phyloP scores from a whole-genome alignment of 2,797 vertebrate species.

The Chelon labrosus region DNA sequence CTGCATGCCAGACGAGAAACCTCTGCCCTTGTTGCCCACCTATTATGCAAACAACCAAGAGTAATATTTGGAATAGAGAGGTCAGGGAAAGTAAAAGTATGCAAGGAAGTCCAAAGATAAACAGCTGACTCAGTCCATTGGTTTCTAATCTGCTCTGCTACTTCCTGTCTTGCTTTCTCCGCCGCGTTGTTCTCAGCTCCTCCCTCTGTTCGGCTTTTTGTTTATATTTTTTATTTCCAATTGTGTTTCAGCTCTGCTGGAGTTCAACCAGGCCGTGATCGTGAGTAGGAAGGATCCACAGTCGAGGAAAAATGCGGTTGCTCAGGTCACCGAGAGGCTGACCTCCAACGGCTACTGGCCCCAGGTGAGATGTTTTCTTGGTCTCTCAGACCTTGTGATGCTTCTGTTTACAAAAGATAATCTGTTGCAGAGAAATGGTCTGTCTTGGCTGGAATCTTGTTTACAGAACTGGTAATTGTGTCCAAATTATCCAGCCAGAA shows the following conservation, averaged over 20 bases:
- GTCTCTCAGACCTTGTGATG: too few species aligned
- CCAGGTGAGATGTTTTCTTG: slow-evolving; percentile 81
- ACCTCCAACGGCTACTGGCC: slow-evolving; percentile 90
- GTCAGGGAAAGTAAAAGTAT: slow-evolving; percentile 22
- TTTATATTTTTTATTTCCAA: not conserved
- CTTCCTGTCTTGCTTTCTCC: slow-evolving; percentile 22
- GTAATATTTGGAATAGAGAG: not conserved
- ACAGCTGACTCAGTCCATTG: slow-evolving; percentile 33
- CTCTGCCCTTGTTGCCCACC: accelerated
- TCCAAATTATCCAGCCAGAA: too few species aligned
- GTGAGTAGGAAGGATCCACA: slow-evolving; percentile 90
- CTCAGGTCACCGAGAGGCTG: slow-evolving; percentile 87
- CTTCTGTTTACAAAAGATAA: too few species aligned
- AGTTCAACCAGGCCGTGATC: slow-evolving; percentile 91
- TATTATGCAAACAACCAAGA: not conserved
- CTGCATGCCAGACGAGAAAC: not conserved
- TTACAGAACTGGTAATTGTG: too few species aligned
- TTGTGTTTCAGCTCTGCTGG: slow-evolving; percentile 80
- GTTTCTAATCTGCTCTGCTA: slow-evolving; percentile 23
- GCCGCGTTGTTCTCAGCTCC: not conserved
- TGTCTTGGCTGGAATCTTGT: too few species aligned
- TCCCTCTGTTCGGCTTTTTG: slow-evolving; percentile 11
- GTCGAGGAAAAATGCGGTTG: slow-evolving; percentile 87
- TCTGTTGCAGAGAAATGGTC: too few species aligned
- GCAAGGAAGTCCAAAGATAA: slow-evolving; percentile 45